A percentile compares a stretch with the other conserved stretches of the same genome.
phyloP scores from a whole-genome alignment of 2,888 invertebrate species.

The Parelbella ahira region DNA sequence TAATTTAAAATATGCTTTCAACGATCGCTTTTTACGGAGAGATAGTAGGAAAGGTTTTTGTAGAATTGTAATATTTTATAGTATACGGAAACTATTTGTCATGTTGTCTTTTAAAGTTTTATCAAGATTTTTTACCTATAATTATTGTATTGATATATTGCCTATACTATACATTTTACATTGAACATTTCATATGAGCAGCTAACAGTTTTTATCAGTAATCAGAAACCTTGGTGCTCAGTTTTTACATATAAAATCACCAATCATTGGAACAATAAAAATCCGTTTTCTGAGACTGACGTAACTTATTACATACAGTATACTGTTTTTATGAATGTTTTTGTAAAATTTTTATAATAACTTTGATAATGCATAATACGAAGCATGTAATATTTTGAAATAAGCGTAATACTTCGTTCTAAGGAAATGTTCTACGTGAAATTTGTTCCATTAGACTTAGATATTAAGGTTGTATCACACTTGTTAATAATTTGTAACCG shows the following conservation, averaged over 20 bases:
- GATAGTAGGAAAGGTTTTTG: too few species aligned
- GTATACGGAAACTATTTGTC: conserved; percentile 10
- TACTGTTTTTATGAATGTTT: conserved; percentile 23
- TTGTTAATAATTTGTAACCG: conserved; percentile 14
- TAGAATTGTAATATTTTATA: conserved; percentile 13
- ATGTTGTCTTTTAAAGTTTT: conserved; percentile 22
- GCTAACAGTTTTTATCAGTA: conserved; percentile 10
- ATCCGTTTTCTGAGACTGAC: conserved; percentile 24
- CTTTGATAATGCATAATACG: conserved; percentile 23
- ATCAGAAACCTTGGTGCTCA: conserved; percentile 18
- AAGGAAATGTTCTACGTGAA: too few species aligned
- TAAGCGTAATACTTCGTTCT: too few species aligned
- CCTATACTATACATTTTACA: conserved; percentile 19
- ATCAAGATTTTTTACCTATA: conserved; percentile 22
- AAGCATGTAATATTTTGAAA: too few species aligned
- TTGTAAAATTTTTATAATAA: conserved; percentile 18
- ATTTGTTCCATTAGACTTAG: too few species aligned
- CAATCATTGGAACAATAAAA: conserved; percentile 11
- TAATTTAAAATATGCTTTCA: too few species aligned
- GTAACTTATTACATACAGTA: too few species aligned
- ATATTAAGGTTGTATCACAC: conserved; percentile 8
- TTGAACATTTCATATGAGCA: conserved; percentile 6
- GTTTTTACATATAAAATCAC: conserved; percentile 10
- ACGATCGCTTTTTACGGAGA: too few species aligned
- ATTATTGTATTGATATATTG: conserved; percentile 17